Evolutionary conservation across 1,140 invertebrate species (phyloP), one percentile per base, ranked within the genome.

Genomic region (Ceratosolen solmsi): DNA sequence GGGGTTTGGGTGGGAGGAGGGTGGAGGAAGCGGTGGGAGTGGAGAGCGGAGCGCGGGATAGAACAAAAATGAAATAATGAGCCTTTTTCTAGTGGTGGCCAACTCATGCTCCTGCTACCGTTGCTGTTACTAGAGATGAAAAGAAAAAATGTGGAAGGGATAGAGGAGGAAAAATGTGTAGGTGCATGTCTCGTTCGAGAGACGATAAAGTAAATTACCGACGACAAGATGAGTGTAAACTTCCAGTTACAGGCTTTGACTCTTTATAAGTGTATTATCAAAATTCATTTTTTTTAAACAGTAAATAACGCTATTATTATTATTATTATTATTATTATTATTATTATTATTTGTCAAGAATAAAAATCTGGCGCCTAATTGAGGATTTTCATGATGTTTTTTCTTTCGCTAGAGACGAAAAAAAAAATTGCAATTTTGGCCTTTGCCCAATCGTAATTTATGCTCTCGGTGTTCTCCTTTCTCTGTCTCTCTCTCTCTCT

Each of bases 61-160:
- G 33, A 38, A 22, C 33, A 56, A 65, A 54, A 36, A 11, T 27
- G 27, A 73, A 73, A 56, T 73, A 73, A 73, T 56, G 71, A 73
- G 71, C 71, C 20, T 13, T 73, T 54, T 51, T 27, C 30, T 25
- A 46, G 2, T 5, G 46, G 5, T 11, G 11, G 51, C 13, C 9
- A 38, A 17, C 20, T 68, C 15, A 17, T 63, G 9, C 5, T 22
- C 51, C 51, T 54, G 20, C 17, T 54, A 8, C 22, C 7, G 33
- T n/a, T 20, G 27, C 51, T 58, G 22, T 13, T 27, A 58, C 56
- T 8, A 27, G 3, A 4, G 56, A n/a, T 15, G 36, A 25, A 68
- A 38, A 68, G 15, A 8, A 1, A 38, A 20, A 68, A 71, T 5
- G 3, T 5, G 11, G 46, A 11, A 30, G 46, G 8, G 27, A 22